A percentile compares a stretch with the other conserved stretches of the same genome.
These are phyloP conservation scores for Zoroaster sp. DNA, from an alignment of 53 echinoderm and acorn worm species.

Conservation along the genomic window DNA sequence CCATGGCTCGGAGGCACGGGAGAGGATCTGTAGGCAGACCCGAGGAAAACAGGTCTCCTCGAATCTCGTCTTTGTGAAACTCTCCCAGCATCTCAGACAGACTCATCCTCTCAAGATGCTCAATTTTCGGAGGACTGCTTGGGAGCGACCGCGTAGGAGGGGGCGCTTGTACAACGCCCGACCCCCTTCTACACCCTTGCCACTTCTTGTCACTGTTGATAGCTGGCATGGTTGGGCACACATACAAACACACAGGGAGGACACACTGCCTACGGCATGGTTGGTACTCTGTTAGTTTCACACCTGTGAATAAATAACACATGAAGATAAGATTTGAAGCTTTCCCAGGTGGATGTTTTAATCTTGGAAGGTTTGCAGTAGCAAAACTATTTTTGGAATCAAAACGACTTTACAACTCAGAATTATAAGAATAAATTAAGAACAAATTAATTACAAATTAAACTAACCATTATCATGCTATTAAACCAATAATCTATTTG, in stretches of 20 bases:
- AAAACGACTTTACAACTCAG: no score
- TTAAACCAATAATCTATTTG: no score
- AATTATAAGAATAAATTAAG: no score
- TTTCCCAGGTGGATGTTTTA: no score
- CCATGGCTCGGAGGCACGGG: background rate
- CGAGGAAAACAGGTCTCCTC: constrained; percentile 5
- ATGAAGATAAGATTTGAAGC: background rate
- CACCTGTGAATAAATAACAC: constrained; percentile 11
- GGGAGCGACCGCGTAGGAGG: constrained; percentile 32
- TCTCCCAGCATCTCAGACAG: constrained; percentile 51
- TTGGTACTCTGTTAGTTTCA: background rate
- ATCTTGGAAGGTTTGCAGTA: no score
- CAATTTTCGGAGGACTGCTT: constrained; percentile 21
- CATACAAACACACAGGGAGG: constrained; percentile 30
- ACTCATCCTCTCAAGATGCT: constrained; percentile 7
- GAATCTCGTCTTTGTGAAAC: constrained; percentile 43
- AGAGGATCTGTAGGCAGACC: constrained; percentile 14
- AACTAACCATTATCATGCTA: no score
- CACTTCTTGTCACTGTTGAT: constrained; percentile 53
- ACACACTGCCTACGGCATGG: constrained; percentile 41
- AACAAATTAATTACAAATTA: no score
- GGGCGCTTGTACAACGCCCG: background rate
- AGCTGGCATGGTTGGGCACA: constrained; percentile 49
- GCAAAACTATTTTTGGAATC: background rate
- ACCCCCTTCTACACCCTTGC: constrained; percentile 12